Conservation (phyloP, 2,113 vertebrate genomes). For the Sterna hirundo region DNA sequence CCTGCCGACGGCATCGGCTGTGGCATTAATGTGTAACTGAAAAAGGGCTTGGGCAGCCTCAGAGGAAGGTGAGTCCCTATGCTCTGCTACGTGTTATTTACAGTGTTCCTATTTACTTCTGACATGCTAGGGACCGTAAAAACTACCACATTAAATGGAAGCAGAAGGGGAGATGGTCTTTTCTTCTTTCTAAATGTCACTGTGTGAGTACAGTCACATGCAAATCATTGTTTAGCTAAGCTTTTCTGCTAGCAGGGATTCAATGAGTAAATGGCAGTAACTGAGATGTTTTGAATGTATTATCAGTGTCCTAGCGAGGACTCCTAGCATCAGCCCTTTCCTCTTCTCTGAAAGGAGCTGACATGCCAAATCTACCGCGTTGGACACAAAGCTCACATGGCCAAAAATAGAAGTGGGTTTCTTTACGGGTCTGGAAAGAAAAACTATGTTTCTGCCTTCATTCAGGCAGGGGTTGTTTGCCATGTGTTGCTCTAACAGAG, state of each 20-base stretch:
- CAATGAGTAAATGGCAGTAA: not conserved
- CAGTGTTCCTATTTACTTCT: not conserved
- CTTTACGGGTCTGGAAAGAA: not conserved
- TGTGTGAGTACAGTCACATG: not conserved
- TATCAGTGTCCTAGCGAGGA: not conserved
- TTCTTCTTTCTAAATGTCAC: not conserved
- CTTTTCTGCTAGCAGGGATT: not conserved
- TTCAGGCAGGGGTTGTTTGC: not conserved
- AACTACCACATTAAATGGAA: not conserved
- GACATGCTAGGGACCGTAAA: not conserved
- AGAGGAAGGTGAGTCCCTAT: not conserved
- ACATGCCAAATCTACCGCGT: not conserved
- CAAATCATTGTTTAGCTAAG: not conserved
- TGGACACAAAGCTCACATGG: not conserved
- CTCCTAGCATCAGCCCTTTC: not conserved
- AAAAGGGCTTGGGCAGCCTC: not conserved
- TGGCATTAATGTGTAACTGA: fast-evolving
- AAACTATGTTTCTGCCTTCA: not conserved
- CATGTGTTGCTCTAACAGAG: not conserved
- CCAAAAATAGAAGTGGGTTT: not conserved
- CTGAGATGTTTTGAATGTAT: not conserved
- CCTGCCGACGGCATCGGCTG: not conserved
- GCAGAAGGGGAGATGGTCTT: not conserved
- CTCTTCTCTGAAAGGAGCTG: not conserved
- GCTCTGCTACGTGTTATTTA: not conserved